Evolutionary conservation across 2,113 vertebrate species (phyloP).

Genomic region (Cavia porcellus): DNA sequence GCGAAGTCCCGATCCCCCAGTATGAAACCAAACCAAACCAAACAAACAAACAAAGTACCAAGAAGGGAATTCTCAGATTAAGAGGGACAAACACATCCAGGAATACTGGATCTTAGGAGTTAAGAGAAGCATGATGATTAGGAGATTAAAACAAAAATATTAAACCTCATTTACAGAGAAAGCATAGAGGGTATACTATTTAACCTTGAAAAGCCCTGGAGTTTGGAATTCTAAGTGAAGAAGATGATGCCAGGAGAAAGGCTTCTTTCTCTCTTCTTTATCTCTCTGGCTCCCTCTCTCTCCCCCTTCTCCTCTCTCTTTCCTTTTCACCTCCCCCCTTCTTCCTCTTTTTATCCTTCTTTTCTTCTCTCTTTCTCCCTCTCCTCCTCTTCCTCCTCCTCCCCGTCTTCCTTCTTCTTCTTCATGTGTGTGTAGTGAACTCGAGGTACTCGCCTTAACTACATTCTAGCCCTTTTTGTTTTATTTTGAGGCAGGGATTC

Average conservation of each 20-base stretch:
- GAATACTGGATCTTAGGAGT: not conserved
- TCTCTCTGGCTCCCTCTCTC: not conserved
- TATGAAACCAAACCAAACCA: too few species aligned
- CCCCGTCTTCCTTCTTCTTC: not conserved
- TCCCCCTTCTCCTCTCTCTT: too few species aligned
- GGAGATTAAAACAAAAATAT: not conserved
- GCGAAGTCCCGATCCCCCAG: too few species aligned
- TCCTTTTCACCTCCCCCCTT: not conserved
- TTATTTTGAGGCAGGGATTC: not conserved
- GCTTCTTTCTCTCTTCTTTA: not conserved
- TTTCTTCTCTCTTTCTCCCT: not conserved
- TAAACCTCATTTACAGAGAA: not conserved
- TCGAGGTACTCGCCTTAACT: not conserved
- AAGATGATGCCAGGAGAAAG: not conserved
- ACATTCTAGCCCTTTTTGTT: not conserved
- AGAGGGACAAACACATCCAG: not conserved
- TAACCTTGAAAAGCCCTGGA: constrained; percentile 3
- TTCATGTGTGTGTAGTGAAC: not conserved
- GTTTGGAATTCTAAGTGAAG: not conserved
- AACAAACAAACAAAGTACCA: not conserved
- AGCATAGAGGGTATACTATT: not conserved
- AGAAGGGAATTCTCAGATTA: not conserved
- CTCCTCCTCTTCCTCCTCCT: not conserved
- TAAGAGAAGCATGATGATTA: not conserved
- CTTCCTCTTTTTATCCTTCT: too few species aligned